Base-by-base conservation (phyloP, 2,888 invertebrate species). In the Lycaena phlaeas region DNA sequence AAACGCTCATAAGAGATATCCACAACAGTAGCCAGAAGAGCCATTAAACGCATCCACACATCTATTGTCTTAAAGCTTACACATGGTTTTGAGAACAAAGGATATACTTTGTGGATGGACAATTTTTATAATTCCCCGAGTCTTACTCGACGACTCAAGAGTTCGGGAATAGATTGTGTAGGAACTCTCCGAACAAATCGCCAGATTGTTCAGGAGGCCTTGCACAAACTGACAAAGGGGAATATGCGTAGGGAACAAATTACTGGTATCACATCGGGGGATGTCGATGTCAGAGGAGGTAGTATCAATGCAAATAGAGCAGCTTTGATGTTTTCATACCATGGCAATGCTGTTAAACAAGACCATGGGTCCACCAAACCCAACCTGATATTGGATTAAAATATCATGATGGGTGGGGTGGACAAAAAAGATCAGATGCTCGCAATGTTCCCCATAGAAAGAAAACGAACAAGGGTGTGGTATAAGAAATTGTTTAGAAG, bases 401-500 rank as follows among this genome's bases (percentile, higher is more conserved):
- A n/a, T n/a, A n/a, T n/a, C n/a, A n/a, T n/a, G n/a, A n/a, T n/a
- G n/a, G n/a, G n/a, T n/a, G 7, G 40, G n/a, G 40, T 44, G 2
- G 47, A 50, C 28, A 44, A 44, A 27, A 52, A 52, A 34, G 54
- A 52, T 29, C 54, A 54, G 37, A 42, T 49, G 39, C 22, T 49
- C 3, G 37, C 52, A n/a, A 45, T 39, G 41, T 56, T 51, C 22
- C 56, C 52, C 1, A 40, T 53, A 2, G 57, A 54, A 31, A 14
- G 53, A 3, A 51, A 49, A 39, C 14, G 46, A n/a, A 44, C 46
- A 2, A 38, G n/a, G 4, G 30, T 53, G 0, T 58, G 56, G 57
- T 56, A 55, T 40, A 52, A 56, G 36, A 54, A 53, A 43, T 17
- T 57, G 0, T 54, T 57, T 17, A n/a, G 27, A 37, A 40, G 34